Evolutionary conservation across 2,797 vertebrate species (phyloP), one percentile per base, ranked within the genome.

Genomic region (Coccyzus lansbergi): DNA sequence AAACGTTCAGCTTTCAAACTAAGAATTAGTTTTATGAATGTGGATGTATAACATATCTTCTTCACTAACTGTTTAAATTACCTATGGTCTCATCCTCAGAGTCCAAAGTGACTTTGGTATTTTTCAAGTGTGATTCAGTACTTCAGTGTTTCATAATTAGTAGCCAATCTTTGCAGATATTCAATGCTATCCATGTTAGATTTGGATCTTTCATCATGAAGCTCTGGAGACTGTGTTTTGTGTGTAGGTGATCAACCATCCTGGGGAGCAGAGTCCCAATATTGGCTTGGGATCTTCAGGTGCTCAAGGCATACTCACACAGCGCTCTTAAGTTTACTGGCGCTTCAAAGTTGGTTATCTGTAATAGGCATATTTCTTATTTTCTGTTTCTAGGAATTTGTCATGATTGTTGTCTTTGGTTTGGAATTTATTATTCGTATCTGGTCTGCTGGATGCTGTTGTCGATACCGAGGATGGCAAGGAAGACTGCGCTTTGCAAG

Each of bases 401-500:
- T 99, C 96, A 99, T 99, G 99, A 99, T 99, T 68, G 98, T 99
- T 94, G 99, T 99, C 97, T 99, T 99, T 93, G 99, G 99, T 92
- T 96, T 99, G 98, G 99, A 99, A 97, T 99, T 99, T 97, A 99
- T 99, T 92, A 95, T 99, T 92, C 98, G 99, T 28, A 99, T 99
- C 97, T 99, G 99, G 99, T 99, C 99, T 17, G 98, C 99, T 12
- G 99, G 99, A 75, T 99, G 99, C 98, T 99, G 99, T 85, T 99
- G 99, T 95, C 99, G 99, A 22, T 99, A 99, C 92, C 97, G 99
- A 96, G 99, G 99, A 97, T 99, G 99, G 99, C 99, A 99, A 97
- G 99, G 99, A 79, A 98, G 99, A 25, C 96, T 99, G 67, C 98
- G 99, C 93, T 99, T 99, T 59, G 98, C 98, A 49, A 98, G 99